phyloP scores from a whole-genome alignment of 2,888 invertebrate genomes.

The Neocrepidodera transversa region DNA sequence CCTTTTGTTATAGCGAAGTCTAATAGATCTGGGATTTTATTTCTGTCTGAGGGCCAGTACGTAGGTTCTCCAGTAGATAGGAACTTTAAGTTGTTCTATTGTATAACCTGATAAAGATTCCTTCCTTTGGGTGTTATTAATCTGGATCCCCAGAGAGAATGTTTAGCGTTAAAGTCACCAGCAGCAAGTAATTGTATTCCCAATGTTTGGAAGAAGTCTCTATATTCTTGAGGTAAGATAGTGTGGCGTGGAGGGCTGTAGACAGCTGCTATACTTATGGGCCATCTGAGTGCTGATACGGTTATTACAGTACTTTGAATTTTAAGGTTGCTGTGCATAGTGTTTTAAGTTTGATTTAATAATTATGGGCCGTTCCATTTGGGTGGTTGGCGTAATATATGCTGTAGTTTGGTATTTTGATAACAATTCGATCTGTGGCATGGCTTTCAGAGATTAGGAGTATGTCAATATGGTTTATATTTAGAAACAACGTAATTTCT shows the following conservation, averaged over 20 bases:
- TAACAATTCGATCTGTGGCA: too few relatives aligned
- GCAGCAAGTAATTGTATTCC: neutral
- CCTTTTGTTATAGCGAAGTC: conserved; percentile 8
- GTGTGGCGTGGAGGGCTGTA: conserved; percentile 9
- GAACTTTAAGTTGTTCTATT: neutral
- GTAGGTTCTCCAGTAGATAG: conserved; percentile 6
- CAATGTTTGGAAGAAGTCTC: neutral
- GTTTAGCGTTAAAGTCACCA: conserved; percentile 11
- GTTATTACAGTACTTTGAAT: too few relatives aligned
- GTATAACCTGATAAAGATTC: neutral
- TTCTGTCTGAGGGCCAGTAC: conserved; percentile 5
- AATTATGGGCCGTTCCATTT: too few relatives aligned
- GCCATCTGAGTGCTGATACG: neutral
- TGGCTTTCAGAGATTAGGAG: too few relatives aligned
- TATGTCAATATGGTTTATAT: too few relatives aligned
- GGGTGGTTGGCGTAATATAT: too few relatives aligned
- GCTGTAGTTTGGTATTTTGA: too few relatives aligned
- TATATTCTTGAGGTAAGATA: neutral
- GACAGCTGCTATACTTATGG: neutral
- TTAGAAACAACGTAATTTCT: too few relatives aligned
- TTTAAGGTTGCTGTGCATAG: too few relatives aligned
- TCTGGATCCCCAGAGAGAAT: conserved; percentile 8
- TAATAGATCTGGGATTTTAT: conserved; percentile 3
- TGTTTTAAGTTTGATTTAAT: too few relatives aligned
- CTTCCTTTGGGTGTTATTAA: conserved; percentile 4